Evolutionary conservation across 2,113 vertebrate species (phyloP).

Genomic region (Nothobranchius kuhntae): DNA sequence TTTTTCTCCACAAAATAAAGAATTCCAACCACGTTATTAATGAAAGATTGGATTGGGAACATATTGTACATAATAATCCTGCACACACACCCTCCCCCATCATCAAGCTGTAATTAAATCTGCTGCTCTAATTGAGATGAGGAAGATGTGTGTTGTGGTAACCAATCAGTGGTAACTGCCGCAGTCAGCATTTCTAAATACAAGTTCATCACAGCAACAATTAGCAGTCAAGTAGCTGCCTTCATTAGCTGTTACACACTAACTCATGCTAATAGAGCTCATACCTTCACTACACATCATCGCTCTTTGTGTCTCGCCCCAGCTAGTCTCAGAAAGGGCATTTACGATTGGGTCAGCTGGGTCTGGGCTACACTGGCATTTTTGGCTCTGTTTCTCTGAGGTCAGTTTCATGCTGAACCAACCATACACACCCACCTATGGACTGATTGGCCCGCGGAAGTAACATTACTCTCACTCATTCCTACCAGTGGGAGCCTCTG

Average conservation of each 20-base stretch:
- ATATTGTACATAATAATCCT: slow-evolving; percentile 1
- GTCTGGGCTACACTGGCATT: too few relatives aligned
- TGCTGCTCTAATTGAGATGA: slow-evolving; percentile 12
- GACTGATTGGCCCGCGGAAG: too few relatives aligned
- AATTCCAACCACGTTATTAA: too few relatives aligned
- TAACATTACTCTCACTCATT: too few relatives aligned
- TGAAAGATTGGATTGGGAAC: neutral
- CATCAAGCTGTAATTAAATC: slow-evolving; percentile 15
- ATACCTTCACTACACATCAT: neutral
- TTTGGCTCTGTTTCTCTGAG: too few relatives aligned
- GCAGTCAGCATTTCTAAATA: slow-evolving; percentile 4
- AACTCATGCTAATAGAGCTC: neutral
- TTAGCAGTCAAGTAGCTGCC: neutral
- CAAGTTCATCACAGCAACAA: neutral
- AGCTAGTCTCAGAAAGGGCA: too few relatives aligned
- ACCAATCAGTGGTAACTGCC: neutral
- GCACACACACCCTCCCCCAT: neutral
- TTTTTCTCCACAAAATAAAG: too few relatives aligned
- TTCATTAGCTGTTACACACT: neutral
- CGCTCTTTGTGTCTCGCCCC: too few relatives aligned
- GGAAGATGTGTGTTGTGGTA: slow-evolving; percentile 8
- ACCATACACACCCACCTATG: too few relatives aligned
- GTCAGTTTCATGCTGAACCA: too few relatives aligned
- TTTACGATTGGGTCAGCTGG: too few relatives aligned
- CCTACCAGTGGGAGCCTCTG: too few relatives aligned